Evolutionary conservation across 2,888 invertebrate genomes (phyloP).

Genomic region (Nasonia oneida): DNA sequence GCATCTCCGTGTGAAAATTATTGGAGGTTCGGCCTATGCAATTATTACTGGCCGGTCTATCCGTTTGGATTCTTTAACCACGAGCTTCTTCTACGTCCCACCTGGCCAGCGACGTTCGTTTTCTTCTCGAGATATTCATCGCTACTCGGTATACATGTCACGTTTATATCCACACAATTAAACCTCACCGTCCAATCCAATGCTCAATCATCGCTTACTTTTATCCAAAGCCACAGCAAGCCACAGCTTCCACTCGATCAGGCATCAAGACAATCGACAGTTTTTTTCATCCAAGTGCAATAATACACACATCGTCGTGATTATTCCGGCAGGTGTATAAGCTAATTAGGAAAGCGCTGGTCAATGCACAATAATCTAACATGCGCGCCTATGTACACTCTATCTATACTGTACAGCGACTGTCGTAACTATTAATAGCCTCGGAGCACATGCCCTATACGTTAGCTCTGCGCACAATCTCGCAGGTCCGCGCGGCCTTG

Average conservation of each 20-base stretch:
- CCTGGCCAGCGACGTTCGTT: background rate
- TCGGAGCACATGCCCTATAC: background rate
- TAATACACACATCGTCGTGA: background rate
- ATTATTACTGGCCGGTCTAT: background rate
- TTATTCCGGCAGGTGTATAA: conserved; percentile 9
- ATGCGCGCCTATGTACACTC: background rate
- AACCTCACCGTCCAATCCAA: background rate
- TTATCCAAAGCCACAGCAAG: background rate
- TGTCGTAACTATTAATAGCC: conserved; percentile 56
- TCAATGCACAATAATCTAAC: conserved; percentile 14
- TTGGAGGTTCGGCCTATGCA: background rate
- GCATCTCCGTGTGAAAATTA: background rate
- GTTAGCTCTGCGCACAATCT: conserved; percentile 29
- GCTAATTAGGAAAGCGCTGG: conserved; percentile 45
- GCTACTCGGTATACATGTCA: background rate
- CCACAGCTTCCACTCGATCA: background rate
- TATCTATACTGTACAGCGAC: background rate
- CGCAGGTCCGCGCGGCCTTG: conserved; percentile 71
- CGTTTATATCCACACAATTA: background rate
- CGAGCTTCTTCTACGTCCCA: background rate
- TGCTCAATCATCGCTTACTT: background rate
- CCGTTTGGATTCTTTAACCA: background rate
- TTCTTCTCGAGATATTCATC: background rate
- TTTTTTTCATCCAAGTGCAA: background rate
- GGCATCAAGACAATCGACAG: background rate